Evolutionary conservation across 2,113 vertebrate species (phyloP), one percentile per base, ranked within the genome.

Genomic region (Cyprinodon tularosa): DNA sequence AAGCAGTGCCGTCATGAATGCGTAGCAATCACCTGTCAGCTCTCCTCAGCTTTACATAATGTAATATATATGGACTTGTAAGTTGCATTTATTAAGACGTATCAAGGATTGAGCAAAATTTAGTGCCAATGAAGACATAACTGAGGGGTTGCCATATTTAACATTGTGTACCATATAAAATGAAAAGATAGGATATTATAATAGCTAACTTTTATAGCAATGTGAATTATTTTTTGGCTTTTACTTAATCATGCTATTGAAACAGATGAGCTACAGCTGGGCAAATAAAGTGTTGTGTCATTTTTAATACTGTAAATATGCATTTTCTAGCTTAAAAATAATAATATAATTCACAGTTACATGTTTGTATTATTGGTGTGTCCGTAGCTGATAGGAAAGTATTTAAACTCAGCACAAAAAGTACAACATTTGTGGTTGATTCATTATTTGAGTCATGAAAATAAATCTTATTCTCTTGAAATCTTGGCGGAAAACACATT

Each of bases 51-150:
- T 74, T 61, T 20, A 7, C 8, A 64, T 39, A 40, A 74, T 42
- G 7, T 53, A 80, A 74, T 22, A 17, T 62, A 77, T 81, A 77
- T 81, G 73, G 71, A 22, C 9, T 13, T 59, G 47, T 61, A 77
- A 67, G 45, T 15, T 20, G 8, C 4, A 57, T 57, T 57, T 57
- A n/a, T 57, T n/a, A 57, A 57, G 20, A 14, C 2, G 17, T 9
- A 57, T 14, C 14, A 14, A 4, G 50, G 20, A 15, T 10, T 3
- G 50, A n/a, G 14, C 14, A 17, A 14, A 50, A 20, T n/a, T 57
- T 57, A 57, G 50, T 57, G 50, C 6, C 20, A n/a, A 57, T 57
- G 17, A 57, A 57, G 50, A n/a, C 50, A 57, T 9, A 57, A 14
- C n/a, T 57, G 50, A 57, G 50, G 15, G 50, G 50, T 8, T 57